Conservation (phyloP, 2,797 vertebrate genomes). For the Ammospiza maritima region DNA sequence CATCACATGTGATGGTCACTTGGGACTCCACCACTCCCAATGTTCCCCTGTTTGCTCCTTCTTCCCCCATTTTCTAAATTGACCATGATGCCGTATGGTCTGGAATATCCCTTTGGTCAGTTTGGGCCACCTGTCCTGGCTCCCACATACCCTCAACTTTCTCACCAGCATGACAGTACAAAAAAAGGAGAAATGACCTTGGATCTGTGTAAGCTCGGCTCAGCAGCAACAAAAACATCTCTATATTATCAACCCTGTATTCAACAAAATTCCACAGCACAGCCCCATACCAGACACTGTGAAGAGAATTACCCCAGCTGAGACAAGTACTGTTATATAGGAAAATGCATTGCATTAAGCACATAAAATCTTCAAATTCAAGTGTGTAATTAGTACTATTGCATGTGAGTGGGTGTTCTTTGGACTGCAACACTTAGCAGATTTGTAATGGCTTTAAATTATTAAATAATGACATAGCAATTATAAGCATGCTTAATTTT, state of each 20-base stretch:
- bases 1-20: too few relatives aligned
- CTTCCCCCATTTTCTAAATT: rapidly evolving
- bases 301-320: not conserved
- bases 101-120: not conserved
- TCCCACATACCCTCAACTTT: rapidly evolving
- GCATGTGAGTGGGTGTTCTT: not conserved
- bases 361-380: not conserved
- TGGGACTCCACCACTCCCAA: too few relatives aligned
- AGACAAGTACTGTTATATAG: not conserved
- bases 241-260: rapidly evolving
- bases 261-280: not conserved
- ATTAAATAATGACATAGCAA: not conserved
- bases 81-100: not conserved
- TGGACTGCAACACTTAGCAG: not conserved
- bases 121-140: not conserved
- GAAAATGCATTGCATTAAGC: not conserved
- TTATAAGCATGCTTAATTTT: not conserved
- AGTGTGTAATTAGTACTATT: not conserved
- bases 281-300: not conserved
- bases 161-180: rapidly evolving
- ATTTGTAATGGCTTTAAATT: not conserved
- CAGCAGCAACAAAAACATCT: not conserved
- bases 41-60: not conserved
- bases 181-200: not conserved
- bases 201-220: not conserved